Evolutionary conservation across 2,888 invertebrate species (phyloP).

Genomic region (Tuberolachnus salignus): DNA sequence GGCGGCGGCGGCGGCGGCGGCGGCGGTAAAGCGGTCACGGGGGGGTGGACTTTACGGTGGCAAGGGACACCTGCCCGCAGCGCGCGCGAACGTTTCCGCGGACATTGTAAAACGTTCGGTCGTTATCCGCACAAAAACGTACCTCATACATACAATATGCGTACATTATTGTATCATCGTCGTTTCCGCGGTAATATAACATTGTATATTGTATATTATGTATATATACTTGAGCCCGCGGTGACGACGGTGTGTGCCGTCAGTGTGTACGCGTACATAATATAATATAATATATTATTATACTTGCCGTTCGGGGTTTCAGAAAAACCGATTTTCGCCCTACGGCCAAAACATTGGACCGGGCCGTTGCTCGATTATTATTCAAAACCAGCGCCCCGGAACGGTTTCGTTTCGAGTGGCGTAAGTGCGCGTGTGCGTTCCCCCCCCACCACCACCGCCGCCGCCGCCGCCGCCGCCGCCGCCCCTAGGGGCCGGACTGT

Average conservation of each 20-base stretch:
- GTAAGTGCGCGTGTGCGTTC: neutral
- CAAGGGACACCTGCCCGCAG: slow-evolving; percentile 42
- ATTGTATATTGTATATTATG: too few species aligned
- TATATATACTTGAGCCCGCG: too few species aligned
- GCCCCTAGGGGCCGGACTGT: neutral
- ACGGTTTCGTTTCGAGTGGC: slow-evolving; percentile 55
- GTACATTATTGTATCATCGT: too few species aligned
- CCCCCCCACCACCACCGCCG: neutral
- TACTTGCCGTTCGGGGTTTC: slow-evolving; percentile 18
- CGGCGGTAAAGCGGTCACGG: neutral
- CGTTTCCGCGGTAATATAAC: neutral
- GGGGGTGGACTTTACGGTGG: neutral
- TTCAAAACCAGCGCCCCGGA: slow-evolving; percentile 55
- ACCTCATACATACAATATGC: too few species aligned
- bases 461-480: neutral
- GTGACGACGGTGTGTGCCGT: neutral
- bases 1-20: too few species aligned
- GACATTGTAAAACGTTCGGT: slow-evolving; percentile 28
- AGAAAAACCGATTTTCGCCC: slow-evolving; percentile 53
- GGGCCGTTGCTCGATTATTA: slow-evolving; percentile 43
- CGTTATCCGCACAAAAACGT: neutral
- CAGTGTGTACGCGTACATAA: too few species aligned
- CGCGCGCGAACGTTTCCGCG: slow-evolving; percentile 28
- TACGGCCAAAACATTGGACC: slow-evolving; percentile 46
- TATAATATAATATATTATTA: too few species aligned